phyloP scores from a whole-genome alignment of 2,113 vertebrate genomes.

The Bubo scandiacus region DNA sequence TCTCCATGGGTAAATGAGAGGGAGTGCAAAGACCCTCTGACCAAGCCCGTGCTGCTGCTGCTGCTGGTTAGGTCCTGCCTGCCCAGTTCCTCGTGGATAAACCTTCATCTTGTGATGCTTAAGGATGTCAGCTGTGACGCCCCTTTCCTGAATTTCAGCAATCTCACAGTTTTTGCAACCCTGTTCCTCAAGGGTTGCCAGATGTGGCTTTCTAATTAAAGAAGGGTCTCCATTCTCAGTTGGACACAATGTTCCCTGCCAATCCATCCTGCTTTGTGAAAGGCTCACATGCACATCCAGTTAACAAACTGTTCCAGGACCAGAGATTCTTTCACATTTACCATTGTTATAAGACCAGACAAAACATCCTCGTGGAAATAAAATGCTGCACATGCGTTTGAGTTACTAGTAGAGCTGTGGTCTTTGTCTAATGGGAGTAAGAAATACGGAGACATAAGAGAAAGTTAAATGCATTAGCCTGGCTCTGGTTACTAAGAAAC shows the following conservation, averaged over 20 bases:
- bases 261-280: background rate
- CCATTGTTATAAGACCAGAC: background rate
- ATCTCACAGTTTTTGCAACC: background rate
- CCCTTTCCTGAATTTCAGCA: background rate
- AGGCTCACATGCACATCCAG: background rate
- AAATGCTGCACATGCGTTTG: background rate
- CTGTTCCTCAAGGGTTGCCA: background rate
- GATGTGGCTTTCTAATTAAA: background rate
- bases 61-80: background rate
- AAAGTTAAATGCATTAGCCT: background rate
- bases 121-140: background rate
- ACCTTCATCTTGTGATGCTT: background rate
- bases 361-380: background rate
- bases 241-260: background rate
- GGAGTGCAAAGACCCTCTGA: background rate
- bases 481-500: constrained; percentile 20
- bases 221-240: background rate
- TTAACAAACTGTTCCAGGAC: background rate
- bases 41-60: background rate
- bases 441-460: background rate
- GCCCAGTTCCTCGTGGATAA: background rate
- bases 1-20: background rate
- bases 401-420: background rate
- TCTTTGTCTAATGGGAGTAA: background rate
- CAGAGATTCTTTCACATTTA: background rate